Evolutionary conservation across 2,113 vertebrate species (phyloP).

Genomic region (Cynoglossus semilaevis): DNA sequence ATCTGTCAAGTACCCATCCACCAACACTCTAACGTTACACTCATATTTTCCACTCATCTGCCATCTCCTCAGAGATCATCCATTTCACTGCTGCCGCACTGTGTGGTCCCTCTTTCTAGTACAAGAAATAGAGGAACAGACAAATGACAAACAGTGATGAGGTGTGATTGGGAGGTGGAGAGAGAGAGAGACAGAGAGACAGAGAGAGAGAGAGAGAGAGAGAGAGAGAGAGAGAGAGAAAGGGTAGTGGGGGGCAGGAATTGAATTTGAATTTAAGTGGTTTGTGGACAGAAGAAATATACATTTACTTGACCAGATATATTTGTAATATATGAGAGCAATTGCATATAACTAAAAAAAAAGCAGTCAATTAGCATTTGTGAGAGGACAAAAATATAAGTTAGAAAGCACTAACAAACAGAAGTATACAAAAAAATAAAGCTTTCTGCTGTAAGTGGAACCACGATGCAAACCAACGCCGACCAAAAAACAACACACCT

Average conservation of each 20-base stretch:
- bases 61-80: slow-evolving; percentile 49
- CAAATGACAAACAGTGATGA: slow-evolving; percentile 39
- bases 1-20: slow-evolving; percentile 37
- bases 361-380: slow-evolving; percentile 44
- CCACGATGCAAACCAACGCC: slow-evolving; percentile 45
- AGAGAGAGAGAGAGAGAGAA: no score
- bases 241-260: no score
- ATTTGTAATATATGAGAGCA: slow-evolving; percentile 5
- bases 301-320: slow-evolving; percentile 11
- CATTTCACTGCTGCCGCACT: slow-evolving; percentile 47
- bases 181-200: no score
- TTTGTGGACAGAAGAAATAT: slow-evolving; percentile 26
- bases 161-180: no score
- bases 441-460: no score
- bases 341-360: slow-evolving; percentile 18
- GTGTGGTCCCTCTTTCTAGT: slow-evolving; percentile 60
- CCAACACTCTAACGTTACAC: slow-evolving; percentile 50
- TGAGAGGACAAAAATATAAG: no score
- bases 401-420: slow-evolving; percentile 55
- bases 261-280: slow-evolving; percentile 18
- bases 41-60: slow-evolving; percentile 42
- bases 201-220: no score
- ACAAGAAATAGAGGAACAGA: slow-evolving; percentile 50
- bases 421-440: slow-evolving; percentile 54
- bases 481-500: slow-evolving; percentile 52